Base-by-base conservation (phyloP, 2,113 vertebrate species). In the Bujurquina vittata region DNA sequence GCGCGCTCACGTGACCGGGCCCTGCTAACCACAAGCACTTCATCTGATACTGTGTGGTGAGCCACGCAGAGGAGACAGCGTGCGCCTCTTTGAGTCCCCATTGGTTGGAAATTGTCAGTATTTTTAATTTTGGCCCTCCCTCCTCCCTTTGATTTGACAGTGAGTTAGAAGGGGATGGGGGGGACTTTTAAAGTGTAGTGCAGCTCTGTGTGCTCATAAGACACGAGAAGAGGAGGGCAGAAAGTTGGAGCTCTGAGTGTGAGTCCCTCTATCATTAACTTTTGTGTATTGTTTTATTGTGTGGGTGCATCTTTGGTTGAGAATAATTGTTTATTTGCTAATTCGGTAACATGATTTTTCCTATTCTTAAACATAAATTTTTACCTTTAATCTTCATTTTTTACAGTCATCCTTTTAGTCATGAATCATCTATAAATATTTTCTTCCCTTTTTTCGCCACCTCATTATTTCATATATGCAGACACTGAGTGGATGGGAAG, bases 11-110 rank as follows among this genome's bases (percentile, higher is more conserved):
- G 90, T 95, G 95, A 94, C 90, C 82, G 60, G 54, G 84, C 77
- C 80, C 88, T 87, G 90, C 91, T 94, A 93, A 95, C 96, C 96
- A 94, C 95, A 95, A 94, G 94, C 94, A 94, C 95, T 96, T 95
- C 94, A 95, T 94, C 85, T 89, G 92, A 95, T 93, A 94, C 94
- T 94, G 81, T 89, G 94, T 88, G 94, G 88, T 93, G 92, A 93
- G 92, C 93, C 89, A 77, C 63, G 87, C 83, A 52, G 87, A 90
- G 89, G 89, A 89, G 91, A 92, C 92, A 77, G 89, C 87, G 84
- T 88, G 91, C 49, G 90, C 84, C 91, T 86, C 77, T 12, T 3
- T 0, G 61, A 83, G 76, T 77, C 87, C 80, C 88, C 88, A 95
- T 95, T 96, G 94, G 95, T 89, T 91, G 86, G 78, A 90, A 91